Conservation (phyloP, 2,888 invertebrate genomes). For the Omphaloscelis lunosa region DNA sequence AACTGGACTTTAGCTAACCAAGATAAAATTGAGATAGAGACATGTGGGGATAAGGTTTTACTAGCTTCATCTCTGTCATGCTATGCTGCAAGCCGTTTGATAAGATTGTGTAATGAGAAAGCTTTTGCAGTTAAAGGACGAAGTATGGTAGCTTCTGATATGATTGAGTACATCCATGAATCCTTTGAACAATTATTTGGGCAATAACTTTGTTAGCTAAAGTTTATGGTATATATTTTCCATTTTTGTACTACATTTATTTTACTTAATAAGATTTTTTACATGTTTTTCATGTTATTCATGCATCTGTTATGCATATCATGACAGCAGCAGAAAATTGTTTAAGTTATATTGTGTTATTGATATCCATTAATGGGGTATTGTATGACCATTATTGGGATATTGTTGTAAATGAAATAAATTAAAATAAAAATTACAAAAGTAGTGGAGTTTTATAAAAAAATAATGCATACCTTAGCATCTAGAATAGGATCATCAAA, state of each 20-base stretch:
- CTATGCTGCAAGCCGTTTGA: slow-evolving; percentile 95
- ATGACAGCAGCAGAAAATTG: background rate
- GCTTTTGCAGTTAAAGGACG: slow-evolving; percentile 95
- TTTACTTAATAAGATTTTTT: background rate
- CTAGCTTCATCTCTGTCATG: slow-evolving; percentile 93
- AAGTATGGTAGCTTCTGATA: slow-evolving; percentile 96
- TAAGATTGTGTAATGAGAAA: slow-evolving; percentile 94
- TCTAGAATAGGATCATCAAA: slow-evolving; percentile 96
- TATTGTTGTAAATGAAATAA: background rate
- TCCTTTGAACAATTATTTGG: slow-evolving; percentile 91
- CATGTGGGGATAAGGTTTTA: slow-evolving; percentile 77
- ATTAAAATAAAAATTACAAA: slow-evolving; percentile 5
- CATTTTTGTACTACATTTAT: slow-evolving; percentile 15
- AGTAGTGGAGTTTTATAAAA: background rate
- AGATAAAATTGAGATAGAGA: slow-evolving; percentile 71
- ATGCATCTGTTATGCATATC: background rate
- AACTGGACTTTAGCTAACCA: slow-evolving; percentile 93
- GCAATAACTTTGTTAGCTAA: slow-evolving; percentile 61
- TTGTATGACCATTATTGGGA: no score
- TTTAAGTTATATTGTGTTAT: slow-evolving; percentile 25
- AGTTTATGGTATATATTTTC: background rate
- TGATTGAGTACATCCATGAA: slow-evolving; percentile 95
- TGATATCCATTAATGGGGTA: background rate
- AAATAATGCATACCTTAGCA: slow-evolving; percentile 92
- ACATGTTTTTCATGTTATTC: background rate